Conservation (phyloP, 2,797 vertebrate genomes). For the Synaphobranchus kaupii region DNA sequence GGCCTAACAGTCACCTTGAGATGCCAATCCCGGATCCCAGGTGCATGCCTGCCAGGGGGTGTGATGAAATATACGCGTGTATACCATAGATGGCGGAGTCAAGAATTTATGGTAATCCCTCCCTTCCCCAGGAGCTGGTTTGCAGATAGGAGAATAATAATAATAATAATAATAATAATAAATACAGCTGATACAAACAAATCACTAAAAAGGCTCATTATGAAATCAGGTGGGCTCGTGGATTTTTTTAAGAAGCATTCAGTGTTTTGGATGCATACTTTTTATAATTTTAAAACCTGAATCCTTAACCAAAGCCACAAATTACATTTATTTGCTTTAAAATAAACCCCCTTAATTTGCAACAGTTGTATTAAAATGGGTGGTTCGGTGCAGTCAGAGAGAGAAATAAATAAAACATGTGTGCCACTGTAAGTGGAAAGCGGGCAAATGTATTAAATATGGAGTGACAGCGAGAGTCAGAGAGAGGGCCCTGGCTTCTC, state of each 20-base stretch:
- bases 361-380: not conserved
- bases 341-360: not conserved
- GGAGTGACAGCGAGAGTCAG: not conserved
- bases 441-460: not conserved
- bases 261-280: not conserved
- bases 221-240: too few relatives aligned
- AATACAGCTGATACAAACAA: too few relatives aligned
- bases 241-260: too few relatives aligned
- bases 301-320: not conserved
- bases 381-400: not conserved
- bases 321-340: not conserved
- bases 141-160: too few relatives aligned
- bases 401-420: not conserved
- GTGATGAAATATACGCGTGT: not conserved
- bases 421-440: not conserved
- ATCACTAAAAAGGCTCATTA: too few relatives aligned
- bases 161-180: too few relatives aligned
- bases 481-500: not conserved
- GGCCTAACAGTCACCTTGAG: slow-evolving; percentile 83
- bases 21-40: slow-evolving; percentile 70
- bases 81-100: not conserved
- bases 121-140: not conserved
- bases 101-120: not conserved
- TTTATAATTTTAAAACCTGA: too few relatives aligned
- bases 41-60: slow-evolving; percentile 39